These are phyloP conservation scores for Aurelia aurita complex sp. Pacific DNA, from an alignment of 30 jellyfish, hydroid and myxozoan genomes.

Conservation along the genomic window DNA sequence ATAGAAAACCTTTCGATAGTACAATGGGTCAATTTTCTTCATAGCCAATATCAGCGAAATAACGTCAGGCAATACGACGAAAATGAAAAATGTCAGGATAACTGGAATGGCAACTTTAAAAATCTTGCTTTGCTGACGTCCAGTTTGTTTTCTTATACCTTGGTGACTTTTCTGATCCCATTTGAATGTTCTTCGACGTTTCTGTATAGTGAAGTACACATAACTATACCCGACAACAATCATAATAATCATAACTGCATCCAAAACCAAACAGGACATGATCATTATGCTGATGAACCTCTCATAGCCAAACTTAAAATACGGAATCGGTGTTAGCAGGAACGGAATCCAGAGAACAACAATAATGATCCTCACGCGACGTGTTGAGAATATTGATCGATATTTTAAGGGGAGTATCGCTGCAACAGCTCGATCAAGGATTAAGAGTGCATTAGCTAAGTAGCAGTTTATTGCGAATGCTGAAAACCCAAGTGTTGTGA, in stretches of 20 bases:
- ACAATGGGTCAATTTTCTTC: constrained; percentile 34
- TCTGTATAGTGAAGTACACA: constrained; percentile 1
- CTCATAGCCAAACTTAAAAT: constrained; percentile 25
- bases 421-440: constrained; percentile 43
- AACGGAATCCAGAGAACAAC: constrained; percentile 43
- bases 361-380: constrained; percentile 28
- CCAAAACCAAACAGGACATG: constrained; percentile 1
- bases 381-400: constrained; percentile 5
- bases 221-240: constrained; percentile 14
- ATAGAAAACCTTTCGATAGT: constrained; percentile 35
- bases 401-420: constrained; percentile 37
- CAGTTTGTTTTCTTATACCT: too few species aligned
- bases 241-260: constrained; percentile 7
- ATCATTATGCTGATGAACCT: constrained; percentile 10
- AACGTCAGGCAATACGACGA: constrained; percentile 42
- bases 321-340: constrained; percentile 35
- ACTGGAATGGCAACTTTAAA: constrained; percentile 50
- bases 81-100: constrained; percentile 18
- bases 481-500: constrained; percentile 12
- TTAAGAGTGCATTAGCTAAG: constrained; percentile 36
- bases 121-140: background rate
- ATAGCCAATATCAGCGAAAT: constrained; percentile 18
- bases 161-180: background rate
- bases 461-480: constrained; percentile 39
- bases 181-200: constrained; percentile 24